Evolutionary conservation across 1,140 invertebrate genomes (phyloP).

Genomic region (Notospermus geniculatus): DNA sequence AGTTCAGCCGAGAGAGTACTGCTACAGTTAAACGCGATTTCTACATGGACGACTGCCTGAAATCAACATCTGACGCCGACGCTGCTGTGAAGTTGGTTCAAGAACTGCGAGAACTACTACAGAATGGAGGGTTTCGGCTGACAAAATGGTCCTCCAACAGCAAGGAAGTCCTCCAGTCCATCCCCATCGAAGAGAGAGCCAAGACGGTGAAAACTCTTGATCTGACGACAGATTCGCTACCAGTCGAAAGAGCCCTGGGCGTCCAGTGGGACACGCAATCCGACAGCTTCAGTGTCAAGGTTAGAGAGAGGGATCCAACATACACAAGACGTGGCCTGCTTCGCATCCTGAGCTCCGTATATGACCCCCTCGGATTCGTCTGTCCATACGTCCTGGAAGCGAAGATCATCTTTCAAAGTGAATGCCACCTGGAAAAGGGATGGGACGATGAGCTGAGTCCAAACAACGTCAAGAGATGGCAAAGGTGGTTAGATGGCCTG

Average conservation of each 20-base stretch:
- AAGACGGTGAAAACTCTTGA: background rate
- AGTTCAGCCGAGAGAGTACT: background rate
- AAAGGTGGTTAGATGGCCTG: background rate
- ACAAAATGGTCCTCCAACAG: slow-evolving; percentile 32
- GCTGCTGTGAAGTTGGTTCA: background rate
- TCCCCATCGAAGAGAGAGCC: slow-evolving; percentile 16
- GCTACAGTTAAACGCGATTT: slow-evolving; percentile 9
- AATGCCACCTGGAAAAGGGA: background rate
- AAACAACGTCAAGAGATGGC: background rate
- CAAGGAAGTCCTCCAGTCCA: slow-evolving; percentile 23
- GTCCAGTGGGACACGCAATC: slow-evolving; percentile 9
- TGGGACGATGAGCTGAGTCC: slow-evolving; percentile 6
- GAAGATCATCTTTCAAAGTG: background rate
- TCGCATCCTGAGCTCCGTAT: background rate
- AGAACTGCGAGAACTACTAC: background rate
- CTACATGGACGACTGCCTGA: slow-evolving; percentile 16
- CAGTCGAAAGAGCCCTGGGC: slow-evolving; percentile 14
- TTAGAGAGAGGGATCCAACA: background rate
- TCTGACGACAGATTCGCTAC: slow-evolving; percentile 2
- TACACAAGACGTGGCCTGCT: slow-evolving; percentile 1
- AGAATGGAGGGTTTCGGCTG: slow-evolving; percentile 19
- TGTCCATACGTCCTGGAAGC: background rate
- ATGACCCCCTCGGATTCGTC: slow-evolving; percentile 9
- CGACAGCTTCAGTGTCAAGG: slow-evolving; percentile 1
- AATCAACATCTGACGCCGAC: background rate